Base-by-base conservation (phyloP, 2,888 invertebrate species). In the Melanostoma mellinum region DNA sequence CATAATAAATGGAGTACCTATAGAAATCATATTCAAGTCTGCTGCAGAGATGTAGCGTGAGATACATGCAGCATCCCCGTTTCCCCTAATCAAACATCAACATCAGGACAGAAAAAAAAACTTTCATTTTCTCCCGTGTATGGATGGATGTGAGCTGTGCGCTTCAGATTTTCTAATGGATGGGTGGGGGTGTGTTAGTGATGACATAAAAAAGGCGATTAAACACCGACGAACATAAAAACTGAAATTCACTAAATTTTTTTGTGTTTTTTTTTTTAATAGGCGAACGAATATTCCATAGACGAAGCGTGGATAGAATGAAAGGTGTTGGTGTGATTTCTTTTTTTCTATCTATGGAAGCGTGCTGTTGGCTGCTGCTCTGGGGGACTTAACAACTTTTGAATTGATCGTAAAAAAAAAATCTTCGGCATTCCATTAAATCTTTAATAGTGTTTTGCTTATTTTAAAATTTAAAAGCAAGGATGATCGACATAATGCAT, bases 371-470 rank as follows among this genome's bases (percentile, higher is more conserved):
- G 67, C 52, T 61, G 68, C 48, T 68, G 4, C 36, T 68, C 44
- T 61, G 61, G 61, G 58, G 48, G 35, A 56, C 56, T 73, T 77
- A 77, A 77, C 61, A 82, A 82, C 82, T 77, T 82, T 73, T 73
- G 68, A 82, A 77, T 77, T 69, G 68, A 67, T 48, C 61, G 48
- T 63, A 63, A 63, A 63, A 63, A 61, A 48, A 61, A 20, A 33
- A 40, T 9, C 61, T 63, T 48, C 0, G 40, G 9, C 46, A 42
- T 60, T 63, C n/a, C 3, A 63, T 38, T 36, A 38, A 48, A 48
- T 48, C 36, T 38, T 42, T 20, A 6, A 61, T 20, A 8, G 30
- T 36, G 20, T 36, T 63, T 36, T 36, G 20, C 48, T 46, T 63
- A 63, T 36, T 48, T 63, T 63, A 6, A 20, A 48, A 36, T 48